Conservation (phyloP, 2,797 vertebrate species). For the Chelon auratus region DNA sequence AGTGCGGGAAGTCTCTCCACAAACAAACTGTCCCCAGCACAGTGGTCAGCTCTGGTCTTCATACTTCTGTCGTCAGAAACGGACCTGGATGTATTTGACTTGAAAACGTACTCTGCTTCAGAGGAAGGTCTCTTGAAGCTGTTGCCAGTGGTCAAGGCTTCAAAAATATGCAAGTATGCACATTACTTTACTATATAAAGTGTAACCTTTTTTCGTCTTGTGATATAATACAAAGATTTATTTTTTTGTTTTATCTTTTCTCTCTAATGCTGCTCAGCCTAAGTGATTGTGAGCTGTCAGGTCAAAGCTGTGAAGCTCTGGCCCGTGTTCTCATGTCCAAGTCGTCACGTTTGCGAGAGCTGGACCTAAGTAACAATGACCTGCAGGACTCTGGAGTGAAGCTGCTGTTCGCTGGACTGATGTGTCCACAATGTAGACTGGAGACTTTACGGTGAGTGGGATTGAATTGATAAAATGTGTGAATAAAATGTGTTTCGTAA, state of each 20-base stretch:
- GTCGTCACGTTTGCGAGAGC: conserved; percentile 11
- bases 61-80: conserved; percentile 37
- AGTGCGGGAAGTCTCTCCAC: conserved; percentile 19
- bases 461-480: too few species aligned
- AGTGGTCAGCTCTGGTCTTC: conserved; percentile 55
- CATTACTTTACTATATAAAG: background rate
- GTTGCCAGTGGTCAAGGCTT: conserved; percentile 36
- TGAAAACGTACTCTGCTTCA: conserved; percentile 44
- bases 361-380: conserved; percentile 26
- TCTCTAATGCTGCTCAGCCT: conserved; percentile 2
- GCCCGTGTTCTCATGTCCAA: background rate
- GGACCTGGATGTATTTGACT: conserved; percentile 37
- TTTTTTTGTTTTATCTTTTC: background rate
- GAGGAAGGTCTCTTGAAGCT: conserved; percentile 38
- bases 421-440: conserved; percentile 18
- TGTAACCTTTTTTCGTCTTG: background rate
- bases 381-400: conserved; percentile 31
- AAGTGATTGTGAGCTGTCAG: conserved; percentile 17
- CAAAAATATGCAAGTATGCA: conserved; percentile 20
- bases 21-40: conserved; percentile 23
- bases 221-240: background rate
- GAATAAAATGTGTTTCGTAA: too few species aligned
- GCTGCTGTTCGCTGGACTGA: background rate
- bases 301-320: conserved; percentile 20
- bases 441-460: conserved; percentile 20